phyloP scores from a whole-genome alignment of 2,797 vertebrate genomes.

The Potorous gilbertii region DNA sequence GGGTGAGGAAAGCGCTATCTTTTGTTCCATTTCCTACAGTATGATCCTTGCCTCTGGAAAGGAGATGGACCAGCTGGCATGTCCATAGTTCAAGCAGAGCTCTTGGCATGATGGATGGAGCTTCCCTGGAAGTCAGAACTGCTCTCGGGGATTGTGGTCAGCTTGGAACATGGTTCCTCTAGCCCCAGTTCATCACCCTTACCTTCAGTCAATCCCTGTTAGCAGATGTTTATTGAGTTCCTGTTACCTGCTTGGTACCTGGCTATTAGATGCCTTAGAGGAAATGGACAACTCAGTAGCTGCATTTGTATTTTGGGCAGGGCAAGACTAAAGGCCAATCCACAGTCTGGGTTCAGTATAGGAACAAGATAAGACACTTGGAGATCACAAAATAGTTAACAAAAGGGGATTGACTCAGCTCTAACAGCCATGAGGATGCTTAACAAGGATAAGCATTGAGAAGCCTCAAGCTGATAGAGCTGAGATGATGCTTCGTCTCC shows the following conservation, averaged over 20 bases:
- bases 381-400: background rate
- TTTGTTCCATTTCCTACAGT: background rate
- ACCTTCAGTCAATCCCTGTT: background rate
- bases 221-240: background rate
- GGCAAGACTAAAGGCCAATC: background rate
- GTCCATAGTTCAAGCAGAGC: background rate
- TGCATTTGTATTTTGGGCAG: background rate
- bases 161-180: background rate
- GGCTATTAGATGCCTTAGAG: background rate
- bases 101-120: background rate
- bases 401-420: background rate
- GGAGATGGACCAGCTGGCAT: background rate
- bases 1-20: background rate
- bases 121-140: background rate
- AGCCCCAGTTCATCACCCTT: background rate
- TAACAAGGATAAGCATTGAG: too few relatives aligned
- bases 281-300: background rate
- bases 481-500: too few relatives aligned
- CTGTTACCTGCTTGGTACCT: background rate
- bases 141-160: background rate
- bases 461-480: too few relatives aligned
- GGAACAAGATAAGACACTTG: background rate
- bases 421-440: background rate
- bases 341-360: background rate
- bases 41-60: background rate